A percentile compares a stretch with the other conserved stretches of the same genome.
phyloP scores from a whole-genome alignment of 2,113 vertebrate genomes.

The Rhea americana region DNA sequence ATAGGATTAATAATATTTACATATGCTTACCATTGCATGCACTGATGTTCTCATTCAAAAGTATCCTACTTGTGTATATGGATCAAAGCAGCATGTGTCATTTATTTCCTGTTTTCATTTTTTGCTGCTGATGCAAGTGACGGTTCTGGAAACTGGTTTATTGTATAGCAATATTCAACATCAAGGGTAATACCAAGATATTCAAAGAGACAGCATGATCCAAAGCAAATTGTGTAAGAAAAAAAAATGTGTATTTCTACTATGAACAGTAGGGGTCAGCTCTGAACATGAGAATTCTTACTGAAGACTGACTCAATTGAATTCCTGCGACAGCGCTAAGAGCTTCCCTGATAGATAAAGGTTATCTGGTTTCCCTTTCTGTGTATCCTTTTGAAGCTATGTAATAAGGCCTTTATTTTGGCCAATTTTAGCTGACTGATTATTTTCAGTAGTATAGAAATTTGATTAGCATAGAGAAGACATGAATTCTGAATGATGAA shows the following conservation, averaged over 20 bases:
- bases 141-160: neutral
- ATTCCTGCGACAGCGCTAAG: neutral
- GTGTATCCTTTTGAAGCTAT: fast-evolving
- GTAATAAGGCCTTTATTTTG: fast-evolving
- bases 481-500: neutral
- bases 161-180: neutral
- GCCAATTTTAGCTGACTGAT: neutral
- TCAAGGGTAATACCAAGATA: fast-evolving
- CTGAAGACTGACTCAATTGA: fast-evolving
- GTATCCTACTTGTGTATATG: neutral
- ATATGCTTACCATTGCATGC: neutral
- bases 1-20: neutral
- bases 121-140: fast-evolving
- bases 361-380: fast-evolving
- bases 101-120: neutral
- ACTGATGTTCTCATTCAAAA: neutral
- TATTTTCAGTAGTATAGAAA: neutral
- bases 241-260: neutral
- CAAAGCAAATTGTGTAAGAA: neutral
- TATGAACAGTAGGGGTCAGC: neutral
- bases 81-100: neutral
- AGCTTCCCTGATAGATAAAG: fast-evolving
- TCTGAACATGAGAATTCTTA: neutral
- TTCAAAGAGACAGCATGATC: neutral
- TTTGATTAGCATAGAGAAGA: neutral